Percentiles rank a stretch among this genome's conserved stretches.
Conservation (phyloP, 1,140 invertebrate genomes). For the Diorhabda elongata region DNA sequence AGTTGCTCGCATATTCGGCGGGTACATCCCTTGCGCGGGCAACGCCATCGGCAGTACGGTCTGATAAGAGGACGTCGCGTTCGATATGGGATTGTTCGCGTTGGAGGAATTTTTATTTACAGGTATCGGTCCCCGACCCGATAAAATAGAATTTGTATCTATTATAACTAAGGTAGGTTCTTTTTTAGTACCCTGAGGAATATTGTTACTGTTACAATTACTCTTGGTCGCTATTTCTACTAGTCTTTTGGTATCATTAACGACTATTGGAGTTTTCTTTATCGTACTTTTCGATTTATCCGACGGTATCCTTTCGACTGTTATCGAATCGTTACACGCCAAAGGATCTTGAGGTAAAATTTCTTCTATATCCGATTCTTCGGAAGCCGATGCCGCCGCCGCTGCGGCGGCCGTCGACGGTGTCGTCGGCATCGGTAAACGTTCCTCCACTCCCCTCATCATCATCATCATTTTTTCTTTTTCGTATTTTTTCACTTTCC, state of each 20-base stretch:
- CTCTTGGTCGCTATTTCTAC: conserved; percentile 62
- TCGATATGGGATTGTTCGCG: conserved; percentile 12
- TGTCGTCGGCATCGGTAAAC: neutral
- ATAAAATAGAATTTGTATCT: conserved; percentile 69
- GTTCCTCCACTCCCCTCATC: conserved; percentile 31
- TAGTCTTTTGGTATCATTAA: conserved; percentile 68
- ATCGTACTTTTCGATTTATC: conserved; percentile 23
- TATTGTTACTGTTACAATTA: neutral
- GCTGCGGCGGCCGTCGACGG: conserved; percentile 43
- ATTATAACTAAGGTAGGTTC: conserved; percentile 75
- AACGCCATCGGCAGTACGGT: conserved; percentile 53
- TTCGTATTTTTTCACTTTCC: conserved; percentile 52
- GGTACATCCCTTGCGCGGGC: conserved; percentile 56
- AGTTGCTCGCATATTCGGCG: conserved; percentile 55
- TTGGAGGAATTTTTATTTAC: conserved; percentile 45
- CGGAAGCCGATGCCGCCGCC: conserved; percentile 28
- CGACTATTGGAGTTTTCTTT: conserved; percentile 54
- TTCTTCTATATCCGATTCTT: conserved; percentile 65
- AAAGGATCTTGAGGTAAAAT: conserved; percentile 65
- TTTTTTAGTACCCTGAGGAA: conserved; percentile 56
- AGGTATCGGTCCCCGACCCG: conserved; percentile 59
- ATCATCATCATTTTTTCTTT: neutral
- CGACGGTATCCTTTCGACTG: conserved; percentile 28
- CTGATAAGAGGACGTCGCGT: conserved; percentile 44
- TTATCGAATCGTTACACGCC: conserved; percentile 44